Evolutionary conservation across 2,797 vertebrate species (phyloP).

Genomic region (Urocyon cinereoargenteus): DNA sequence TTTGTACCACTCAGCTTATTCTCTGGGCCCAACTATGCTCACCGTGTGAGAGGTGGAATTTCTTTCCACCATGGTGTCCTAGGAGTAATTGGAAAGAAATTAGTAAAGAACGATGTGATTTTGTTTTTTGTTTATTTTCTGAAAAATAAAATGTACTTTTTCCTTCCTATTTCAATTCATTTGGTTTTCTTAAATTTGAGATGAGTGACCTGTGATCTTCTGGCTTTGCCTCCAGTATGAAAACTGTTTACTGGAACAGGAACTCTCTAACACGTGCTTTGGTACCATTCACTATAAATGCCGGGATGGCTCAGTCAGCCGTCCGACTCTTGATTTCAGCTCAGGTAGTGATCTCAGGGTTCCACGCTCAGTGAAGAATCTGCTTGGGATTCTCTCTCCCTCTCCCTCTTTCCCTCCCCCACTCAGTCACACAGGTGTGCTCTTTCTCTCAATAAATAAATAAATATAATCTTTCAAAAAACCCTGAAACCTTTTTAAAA

Average conservation of each 20-base stretch:
- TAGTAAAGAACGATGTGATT: too few relatives aligned
- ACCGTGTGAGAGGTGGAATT: neutral
- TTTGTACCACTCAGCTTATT: neutral
- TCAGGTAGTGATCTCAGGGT: neutral
- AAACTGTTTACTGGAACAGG: too few relatives aligned
- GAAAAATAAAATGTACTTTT: too few relatives aligned
- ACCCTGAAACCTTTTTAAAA: neutral
- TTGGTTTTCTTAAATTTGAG: too few relatives aligned
- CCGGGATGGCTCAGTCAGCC: neutral
- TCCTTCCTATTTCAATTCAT: too few relatives aligned
- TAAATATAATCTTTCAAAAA: neutral
- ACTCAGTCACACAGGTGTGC: too few relatives aligned
- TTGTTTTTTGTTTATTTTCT: too few relatives aligned
- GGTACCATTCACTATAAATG: fast-evolving
- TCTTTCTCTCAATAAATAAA: neutral
- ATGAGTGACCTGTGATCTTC: too few relatives aligned
- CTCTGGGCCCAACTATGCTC: neutral
- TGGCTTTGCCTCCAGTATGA: too few relatives aligned
- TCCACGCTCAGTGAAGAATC: neutral
- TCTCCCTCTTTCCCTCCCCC: neutral
- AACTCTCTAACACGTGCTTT: too few relatives aligned
- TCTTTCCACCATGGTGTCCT: neutral
- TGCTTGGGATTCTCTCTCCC: neutral
- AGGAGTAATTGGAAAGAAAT: neutral
- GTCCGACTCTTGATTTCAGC: neutral